Percentiles rank a stretch among this genome's conserved stretches.
phyloP scores from a whole-genome alignment of 1,140 invertebrate genomes.

The Euwallacea similis region DNA sequence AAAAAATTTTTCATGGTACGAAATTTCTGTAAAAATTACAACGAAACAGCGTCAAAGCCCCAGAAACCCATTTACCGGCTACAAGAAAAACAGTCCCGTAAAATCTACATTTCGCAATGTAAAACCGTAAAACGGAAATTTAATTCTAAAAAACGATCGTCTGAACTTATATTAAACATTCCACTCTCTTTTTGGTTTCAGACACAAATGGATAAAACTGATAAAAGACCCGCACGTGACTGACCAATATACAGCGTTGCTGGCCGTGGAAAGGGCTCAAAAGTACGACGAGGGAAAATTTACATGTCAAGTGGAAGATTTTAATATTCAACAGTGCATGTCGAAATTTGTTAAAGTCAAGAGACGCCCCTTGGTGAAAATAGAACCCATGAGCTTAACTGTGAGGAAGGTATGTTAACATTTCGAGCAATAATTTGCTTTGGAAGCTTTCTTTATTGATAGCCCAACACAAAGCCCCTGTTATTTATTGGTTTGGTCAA shows the following conservation, averaged over 20 bases:
- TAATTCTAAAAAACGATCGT: slow-evolving; percentile 17
- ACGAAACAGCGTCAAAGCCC: too few relatives aligned
- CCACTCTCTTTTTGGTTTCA: slow-evolving; percentile 32
- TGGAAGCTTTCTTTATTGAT: too few relatives aligned
- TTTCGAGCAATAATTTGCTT: too few relatives aligned
- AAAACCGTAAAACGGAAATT: background rate
- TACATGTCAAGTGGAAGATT: slow-evolving; percentile 73
- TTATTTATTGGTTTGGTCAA: too few relatives aligned
- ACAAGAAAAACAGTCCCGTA: too few relatives aligned
- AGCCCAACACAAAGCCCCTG: too few relatives aligned
- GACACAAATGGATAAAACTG: slow-evolving; percentile 63
- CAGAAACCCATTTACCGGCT: too few relatives aligned
- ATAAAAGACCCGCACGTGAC: slow-evolving; percentile 53
- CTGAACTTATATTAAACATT: slow-evolving; percentile 29
- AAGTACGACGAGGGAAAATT: slow-evolving; percentile 71
- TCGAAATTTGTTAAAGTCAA: slow-evolving; percentile 67
- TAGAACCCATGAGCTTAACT: slow-evolving; percentile 73
- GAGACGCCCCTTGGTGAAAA: slow-evolving; percentile 67
- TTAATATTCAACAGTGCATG: slow-evolving; percentile 73
- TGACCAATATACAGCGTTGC: slow-evolving; percentile 68
- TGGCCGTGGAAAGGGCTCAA: slow-evolving; percentile 68
- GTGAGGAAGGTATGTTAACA: slow-evolving; percentile 63
- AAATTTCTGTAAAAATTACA: too few relatives aligned
- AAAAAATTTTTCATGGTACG: too few relatives aligned
- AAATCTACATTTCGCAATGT: slow-evolving; percentile 2